Percentiles rank a stretch among this genome's conserved stretches.
Conservation (phyloP, 1,140 invertebrate genomes). For the Potamilus streckersoni region DNA sequence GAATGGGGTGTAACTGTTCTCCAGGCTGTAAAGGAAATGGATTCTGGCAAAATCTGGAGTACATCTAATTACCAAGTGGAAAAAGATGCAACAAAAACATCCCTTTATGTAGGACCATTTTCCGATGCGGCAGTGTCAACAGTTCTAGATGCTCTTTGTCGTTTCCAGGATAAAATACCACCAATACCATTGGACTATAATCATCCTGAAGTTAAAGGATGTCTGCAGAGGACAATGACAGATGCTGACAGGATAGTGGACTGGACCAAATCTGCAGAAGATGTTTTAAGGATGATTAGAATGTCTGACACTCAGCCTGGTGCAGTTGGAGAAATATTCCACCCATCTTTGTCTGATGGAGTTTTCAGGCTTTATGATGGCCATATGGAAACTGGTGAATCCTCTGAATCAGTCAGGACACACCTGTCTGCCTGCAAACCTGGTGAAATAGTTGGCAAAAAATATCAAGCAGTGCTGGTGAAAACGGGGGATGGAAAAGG, state of each 20-base stretch:
- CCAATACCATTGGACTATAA: not conserved
- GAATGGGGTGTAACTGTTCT: conserved; percentile 21
- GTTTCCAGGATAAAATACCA: conserved; percentile 2
- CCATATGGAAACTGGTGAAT: conserved; percentile 4
- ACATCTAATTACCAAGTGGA: not conserved
- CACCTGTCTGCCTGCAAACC: not conserved
- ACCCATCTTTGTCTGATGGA: not conserved
- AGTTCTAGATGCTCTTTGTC: not conserved
- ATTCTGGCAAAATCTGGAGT: conserved; percentile 14
- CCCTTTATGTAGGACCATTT: conserved; percentile 5
- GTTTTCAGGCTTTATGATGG: conserved; percentile 14
- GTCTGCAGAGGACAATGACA: conserved; percentile 5
- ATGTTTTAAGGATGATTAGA: conserved; percentile 3
- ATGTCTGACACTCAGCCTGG: conserved; percentile 25
- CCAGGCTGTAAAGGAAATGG: conserved; percentile 1
- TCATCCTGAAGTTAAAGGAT: not conserved
- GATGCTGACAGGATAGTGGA: conserved; percentile 13
- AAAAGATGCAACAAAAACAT: conserved; percentile 7
- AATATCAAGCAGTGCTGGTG: conserved; percentile 5
- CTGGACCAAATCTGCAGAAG: conserved; percentile 10
- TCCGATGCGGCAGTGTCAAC: conserved; percentile 11
- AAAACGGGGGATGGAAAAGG: conserved; percentile 8
- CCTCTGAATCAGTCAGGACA: not conserved
- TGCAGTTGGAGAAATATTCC: conserved; percentile 1
- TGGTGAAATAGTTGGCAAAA: not conserved